Evolutionary conservation across 2,888 invertebrate species (phyloP).

Genomic region (Parnassius orleans): DNA sequence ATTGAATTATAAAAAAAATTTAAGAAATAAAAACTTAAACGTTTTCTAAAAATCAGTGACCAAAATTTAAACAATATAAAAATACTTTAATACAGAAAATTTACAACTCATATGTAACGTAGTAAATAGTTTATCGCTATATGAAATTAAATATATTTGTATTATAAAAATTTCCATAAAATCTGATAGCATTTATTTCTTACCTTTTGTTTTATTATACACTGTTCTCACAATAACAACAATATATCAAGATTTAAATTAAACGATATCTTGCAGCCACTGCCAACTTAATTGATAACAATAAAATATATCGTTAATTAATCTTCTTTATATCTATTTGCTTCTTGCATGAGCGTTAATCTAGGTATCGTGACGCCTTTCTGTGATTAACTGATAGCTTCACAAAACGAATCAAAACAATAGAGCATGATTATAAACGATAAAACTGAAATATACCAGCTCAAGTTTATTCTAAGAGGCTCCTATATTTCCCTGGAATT

Average conservation of each 20-base stretch:
- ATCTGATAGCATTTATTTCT: not conserved
- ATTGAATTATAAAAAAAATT: too few species aligned
- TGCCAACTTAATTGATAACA: conserved; percentile 4
- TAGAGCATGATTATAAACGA: not conserved
- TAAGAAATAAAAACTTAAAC: too few species aligned
- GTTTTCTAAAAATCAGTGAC: too few species aligned
- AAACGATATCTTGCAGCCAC: conserved; percentile 1
- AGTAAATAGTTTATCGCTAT: too few species aligned
- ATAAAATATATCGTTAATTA: conserved; percentile 9
- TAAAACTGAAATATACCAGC: too few species aligned
- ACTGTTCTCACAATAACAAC: conserved; percentile 1
- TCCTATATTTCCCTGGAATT: too few species aligned
- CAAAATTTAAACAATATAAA: too few species aligned
- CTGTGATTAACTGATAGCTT: not conserved
- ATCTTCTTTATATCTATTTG: conserved; percentile 14
- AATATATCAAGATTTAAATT: not conserved
- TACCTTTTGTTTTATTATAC: conserved; percentile 7
- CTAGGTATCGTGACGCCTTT: not conserved
- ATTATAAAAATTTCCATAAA: not conserved
- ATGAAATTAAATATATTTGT: too few species aligned
- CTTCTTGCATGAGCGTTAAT: not conserved
- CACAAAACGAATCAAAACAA: not conserved
- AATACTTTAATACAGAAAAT: too few species aligned
- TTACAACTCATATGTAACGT: too few species aligned
- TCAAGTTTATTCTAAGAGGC: too few species aligned